Conservation (phyloP, 1,140 invertebrate genomes). For the Cydia splendana region DNA sequence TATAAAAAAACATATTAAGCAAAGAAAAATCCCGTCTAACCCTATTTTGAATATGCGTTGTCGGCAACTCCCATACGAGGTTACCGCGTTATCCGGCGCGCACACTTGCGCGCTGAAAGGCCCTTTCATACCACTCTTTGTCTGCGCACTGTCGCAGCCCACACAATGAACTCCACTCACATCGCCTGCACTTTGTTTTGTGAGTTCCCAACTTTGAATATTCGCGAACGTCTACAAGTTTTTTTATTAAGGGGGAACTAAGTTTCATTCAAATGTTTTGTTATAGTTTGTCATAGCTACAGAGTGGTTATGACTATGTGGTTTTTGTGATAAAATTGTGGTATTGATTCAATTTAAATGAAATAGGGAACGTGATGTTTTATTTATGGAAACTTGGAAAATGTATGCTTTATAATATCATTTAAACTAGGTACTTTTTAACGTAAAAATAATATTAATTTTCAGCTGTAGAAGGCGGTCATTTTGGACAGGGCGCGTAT, state of each 20-base stretch:
- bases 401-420: too few relatives aligned
- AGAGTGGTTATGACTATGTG: too few relatives aligned
- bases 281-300: background rate
- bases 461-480: too few relatives aligned
- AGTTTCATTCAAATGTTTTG: background rate
- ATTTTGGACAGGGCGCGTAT: too few relatives aligned
- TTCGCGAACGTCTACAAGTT: conserved; percentile 7
- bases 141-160: background rate
- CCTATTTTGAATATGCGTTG: background rate
- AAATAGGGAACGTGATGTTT: too few relatives aligned
- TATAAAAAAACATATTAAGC: too few relatives aligned
- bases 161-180: conserved; percentile 12
- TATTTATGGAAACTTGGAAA: too few relatives aligned
- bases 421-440: too few relatives aligned
- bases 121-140: background rate
- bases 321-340: too few relatives aligned
- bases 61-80: background rate
- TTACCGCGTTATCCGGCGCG: background rate
- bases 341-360: too few relatives aligned
- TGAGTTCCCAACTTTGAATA: conserved; percentile 1
- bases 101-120: conserved; percentile 12
- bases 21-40: background rate
- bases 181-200: conserved; percentile 16
- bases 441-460: too few relatives aligned
- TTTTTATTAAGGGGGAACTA: background rate